phyloP scores from a whole-genome alignment of 2,888 invertebrate species.

The Noctua pronuba region DNA sequence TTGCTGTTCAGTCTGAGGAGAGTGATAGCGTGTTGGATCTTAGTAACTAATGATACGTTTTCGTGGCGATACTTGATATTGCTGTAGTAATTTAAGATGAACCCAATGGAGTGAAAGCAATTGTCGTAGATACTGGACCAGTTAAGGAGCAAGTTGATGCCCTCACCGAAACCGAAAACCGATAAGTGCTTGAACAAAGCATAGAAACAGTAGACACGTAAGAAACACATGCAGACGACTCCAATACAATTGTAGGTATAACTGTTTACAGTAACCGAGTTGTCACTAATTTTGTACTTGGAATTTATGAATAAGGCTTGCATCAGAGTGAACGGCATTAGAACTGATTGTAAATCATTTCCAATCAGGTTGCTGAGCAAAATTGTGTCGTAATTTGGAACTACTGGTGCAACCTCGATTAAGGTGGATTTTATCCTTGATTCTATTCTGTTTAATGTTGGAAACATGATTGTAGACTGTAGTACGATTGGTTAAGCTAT shows the following conservation, averaged over 20 bases:
- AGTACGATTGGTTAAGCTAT: neutral
- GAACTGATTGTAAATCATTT: conserved; percentile 27
- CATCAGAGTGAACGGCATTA: conserved; percentile 33
- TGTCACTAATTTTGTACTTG: conserved; percentile 20
- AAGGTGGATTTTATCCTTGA: neutral
- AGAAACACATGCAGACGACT: neutral
- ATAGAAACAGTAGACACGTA: neutral
- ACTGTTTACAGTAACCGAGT: conserved; percentile 18
- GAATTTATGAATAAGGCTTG: conserved; percentile 26
- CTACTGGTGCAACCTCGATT: neutral
- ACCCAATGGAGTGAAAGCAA: conserved; percentile 1
- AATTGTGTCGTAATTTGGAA: neutral
- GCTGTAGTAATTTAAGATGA: conserved; percentile 11
- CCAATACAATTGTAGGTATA: conserved; percentile 22
- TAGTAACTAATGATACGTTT: conserved; percentile 22
- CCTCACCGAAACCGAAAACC: neutral
- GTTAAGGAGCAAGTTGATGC: fast-evolving
- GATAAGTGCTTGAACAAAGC: neutral
- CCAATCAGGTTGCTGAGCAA: conserved; percentile 12
- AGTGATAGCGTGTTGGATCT: conserved; percentile 32
- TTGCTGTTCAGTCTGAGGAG: conserved; percentile 21
- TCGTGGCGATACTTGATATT: conserved; percentile 17
- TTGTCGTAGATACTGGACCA: neutral
- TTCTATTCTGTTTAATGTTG: neutral
- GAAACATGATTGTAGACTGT: neutral